A percentile compares a stretch with the other conserved stretches of the same genome.
These are phyloP conservation scores for Charina bottae DNA, from an alignment of 2,113 vertebrate genomes.

Conservation along the genomic window DNA sequence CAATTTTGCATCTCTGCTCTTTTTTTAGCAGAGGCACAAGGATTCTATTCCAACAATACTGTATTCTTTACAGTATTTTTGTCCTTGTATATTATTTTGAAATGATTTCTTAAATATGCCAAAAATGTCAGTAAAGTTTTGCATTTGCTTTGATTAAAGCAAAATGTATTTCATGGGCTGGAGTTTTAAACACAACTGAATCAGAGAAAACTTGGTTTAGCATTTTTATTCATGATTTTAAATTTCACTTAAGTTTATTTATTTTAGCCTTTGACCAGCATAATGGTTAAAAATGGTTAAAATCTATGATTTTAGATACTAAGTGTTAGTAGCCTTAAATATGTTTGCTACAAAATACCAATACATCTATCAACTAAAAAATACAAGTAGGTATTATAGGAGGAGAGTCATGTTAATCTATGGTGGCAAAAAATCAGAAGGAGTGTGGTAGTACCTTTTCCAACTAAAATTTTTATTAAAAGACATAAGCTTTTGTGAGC, in stretches of 20 bases:
- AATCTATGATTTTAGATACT: too few species aligned
- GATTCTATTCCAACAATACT: background rate
- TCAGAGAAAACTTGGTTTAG: background rate
- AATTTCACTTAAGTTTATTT: background rate
- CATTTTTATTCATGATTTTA: background rate
- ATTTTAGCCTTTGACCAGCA: background rate
- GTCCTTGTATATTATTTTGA: background rate
- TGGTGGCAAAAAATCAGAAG: too few species aligned
- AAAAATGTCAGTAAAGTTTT: background rate
- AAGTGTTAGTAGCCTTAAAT: background rate
- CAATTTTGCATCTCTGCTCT: background rate
- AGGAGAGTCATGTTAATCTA: background rate
- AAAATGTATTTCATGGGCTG: background rate
- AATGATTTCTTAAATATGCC: background rate
- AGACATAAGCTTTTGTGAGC: too few species aligned
- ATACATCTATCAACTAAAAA: background rate
- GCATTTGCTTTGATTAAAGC: background rate
- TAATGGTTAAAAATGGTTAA: too few species aligned
- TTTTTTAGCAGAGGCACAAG: background rate
- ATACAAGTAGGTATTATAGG: background rate
- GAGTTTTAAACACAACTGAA: background rate
- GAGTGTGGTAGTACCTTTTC: too few species aligned
- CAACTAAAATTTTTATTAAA: too few species aligned
- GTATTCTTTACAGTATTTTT: background rate
- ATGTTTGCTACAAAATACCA: background rate